These are phyloP conservation scores for Donacobius atricapilla DNA, from an alignment of 2,113 vertebrate genomes.

Conservation along the genomic window DNA sequence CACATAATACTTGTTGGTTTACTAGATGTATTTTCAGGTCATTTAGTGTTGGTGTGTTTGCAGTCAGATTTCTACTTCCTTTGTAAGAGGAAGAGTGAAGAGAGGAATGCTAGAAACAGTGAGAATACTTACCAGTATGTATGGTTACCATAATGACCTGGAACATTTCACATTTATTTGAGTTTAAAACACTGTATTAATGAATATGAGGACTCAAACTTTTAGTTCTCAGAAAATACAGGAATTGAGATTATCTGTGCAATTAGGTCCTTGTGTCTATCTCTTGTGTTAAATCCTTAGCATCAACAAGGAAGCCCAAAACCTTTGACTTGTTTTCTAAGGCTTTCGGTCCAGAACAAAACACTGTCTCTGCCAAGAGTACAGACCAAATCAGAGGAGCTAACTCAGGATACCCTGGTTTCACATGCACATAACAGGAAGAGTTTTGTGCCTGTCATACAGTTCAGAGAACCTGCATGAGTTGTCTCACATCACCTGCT, in stretches of 20 bases:
- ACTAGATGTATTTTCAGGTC: neutral
- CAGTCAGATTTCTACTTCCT: neutral
- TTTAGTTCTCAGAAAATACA: neutral
- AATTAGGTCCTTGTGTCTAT: neutral
- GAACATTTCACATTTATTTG: neutral
- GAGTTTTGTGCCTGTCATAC: neutral
- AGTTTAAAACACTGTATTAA: neutral
- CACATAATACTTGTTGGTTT: neutral
- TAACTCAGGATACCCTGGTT: neutral
- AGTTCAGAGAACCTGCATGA: neutral
- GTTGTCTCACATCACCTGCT: neutral
- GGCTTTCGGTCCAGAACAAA: neutral
- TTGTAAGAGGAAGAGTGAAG: neutral
- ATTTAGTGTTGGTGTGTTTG: neutral
- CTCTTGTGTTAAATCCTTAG: neutral
- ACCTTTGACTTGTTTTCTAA: neutral
- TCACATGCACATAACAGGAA: neutral
- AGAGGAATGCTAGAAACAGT: neutral
- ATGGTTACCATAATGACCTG: neutral
- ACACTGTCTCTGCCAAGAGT: rapidly evolving
- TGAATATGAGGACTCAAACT: neutral
- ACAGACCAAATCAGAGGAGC: neutral
- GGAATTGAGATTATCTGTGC: neutral
- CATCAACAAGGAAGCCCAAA: neutral
- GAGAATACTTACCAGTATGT: neutral